A percentile compares a stretch with the other conserved stretches of the same genome.
phyloP scores from a whole-genome alignment of 2,113 vertebrate genomes.

The Mustelus asterias region DNA sequence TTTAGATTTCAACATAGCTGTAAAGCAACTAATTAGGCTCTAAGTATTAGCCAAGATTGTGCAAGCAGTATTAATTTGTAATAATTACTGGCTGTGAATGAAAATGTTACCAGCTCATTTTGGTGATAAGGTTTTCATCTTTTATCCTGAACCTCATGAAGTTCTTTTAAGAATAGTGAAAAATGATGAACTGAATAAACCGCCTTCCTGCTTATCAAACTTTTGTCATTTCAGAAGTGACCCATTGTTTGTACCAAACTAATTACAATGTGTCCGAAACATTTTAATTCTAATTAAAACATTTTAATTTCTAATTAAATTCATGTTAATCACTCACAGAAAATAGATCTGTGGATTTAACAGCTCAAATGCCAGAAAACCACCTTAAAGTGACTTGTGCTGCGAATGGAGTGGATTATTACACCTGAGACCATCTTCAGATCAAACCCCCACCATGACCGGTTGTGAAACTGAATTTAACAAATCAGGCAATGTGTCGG shows the following conservation, averaged over 20 bases:
- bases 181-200: neutral
- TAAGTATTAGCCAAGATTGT: constrained; percentile 12
- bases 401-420: neutral
- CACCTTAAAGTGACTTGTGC: neutral
- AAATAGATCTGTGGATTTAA: neutral
- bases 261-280: neutral
- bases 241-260: neutral
- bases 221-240: neutral
- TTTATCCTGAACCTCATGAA: neutral
- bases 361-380: neutral
- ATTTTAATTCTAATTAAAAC: neutral
- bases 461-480: neutral
- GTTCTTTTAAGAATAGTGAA: neutral
- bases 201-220: neutral
- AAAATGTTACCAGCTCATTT: neutral
- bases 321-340: neutral
- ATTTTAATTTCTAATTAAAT: neutral
- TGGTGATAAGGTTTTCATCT: neutral
- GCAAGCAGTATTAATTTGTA: constrained; percentile 26
- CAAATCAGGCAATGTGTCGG: neutral
- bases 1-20: constrained; percentile 13
- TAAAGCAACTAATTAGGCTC: constrained; percentile 27
- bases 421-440: neutral
- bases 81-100: constrained; percentile 22
- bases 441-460: neutral